phyloP scores from a whole-genome alignment of 2,113 vertebrate genomes.

The Grallaria varia region DNA sequence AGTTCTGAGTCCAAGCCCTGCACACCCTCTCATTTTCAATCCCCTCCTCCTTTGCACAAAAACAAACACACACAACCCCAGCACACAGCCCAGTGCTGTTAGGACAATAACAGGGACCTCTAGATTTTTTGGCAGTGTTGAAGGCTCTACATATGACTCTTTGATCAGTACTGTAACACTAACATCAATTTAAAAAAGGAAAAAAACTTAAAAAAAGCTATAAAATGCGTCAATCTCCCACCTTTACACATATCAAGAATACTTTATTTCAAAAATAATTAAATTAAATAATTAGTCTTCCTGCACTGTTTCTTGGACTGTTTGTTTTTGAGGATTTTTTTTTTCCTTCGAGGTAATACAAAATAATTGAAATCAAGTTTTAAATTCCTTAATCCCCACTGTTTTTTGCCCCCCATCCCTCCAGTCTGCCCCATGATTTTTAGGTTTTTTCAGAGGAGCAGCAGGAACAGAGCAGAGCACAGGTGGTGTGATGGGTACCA shows the following conservation, averaged over 20 bases:
- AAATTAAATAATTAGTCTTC: background rate
- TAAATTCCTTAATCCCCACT: background rate
- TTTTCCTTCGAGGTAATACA: background rate
- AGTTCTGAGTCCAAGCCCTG: background rate
- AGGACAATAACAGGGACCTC: fast-evolving
- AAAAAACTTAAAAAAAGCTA: background rate
- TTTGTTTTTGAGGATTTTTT: background rate
- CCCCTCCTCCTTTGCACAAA: background rate
- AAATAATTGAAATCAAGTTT: fast-evolving
- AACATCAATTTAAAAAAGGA: background rate
- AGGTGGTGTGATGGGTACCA: background rate
- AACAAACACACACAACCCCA: background rate
- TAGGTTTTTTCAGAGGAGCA: background rate
- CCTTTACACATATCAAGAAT: background rate
- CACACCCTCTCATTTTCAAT: background rate
- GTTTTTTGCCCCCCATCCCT: fast-evolving
- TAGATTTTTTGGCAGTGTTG: background rate
- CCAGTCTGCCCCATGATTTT: background rate
- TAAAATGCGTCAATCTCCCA: background rate
- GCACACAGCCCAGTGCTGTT: background rate
- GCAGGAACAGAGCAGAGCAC: background rate
- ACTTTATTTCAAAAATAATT: background rate
- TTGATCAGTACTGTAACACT: background rate
- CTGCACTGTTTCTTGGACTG: background rate
- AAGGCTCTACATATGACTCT: background rate